Evolutionary conservation across 2,888 invertebrate genomes (phyloP).

Genomic region (Steromphala cineraria): DNA sequence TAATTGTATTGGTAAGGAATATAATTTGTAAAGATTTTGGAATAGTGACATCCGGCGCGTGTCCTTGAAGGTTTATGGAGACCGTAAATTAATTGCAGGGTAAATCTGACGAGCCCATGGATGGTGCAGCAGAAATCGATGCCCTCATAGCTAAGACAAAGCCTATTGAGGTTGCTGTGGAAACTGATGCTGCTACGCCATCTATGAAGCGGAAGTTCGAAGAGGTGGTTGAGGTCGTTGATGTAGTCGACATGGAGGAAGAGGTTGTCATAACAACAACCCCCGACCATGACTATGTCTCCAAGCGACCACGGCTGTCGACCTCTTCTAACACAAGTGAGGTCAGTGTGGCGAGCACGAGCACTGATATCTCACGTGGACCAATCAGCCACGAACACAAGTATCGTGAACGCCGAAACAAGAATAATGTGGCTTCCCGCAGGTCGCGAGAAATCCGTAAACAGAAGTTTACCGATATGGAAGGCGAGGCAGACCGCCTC

Average conservation of each 20-base stretch:
- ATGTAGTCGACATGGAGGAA: conserved; percentile 26
- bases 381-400: conserved; percentile 36
- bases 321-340: background rate
- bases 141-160: background rate
- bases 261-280: conserved; percentile 22
- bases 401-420: conserved; percentile 58
- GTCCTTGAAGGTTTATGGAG: too few relatives aligned
- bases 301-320: conserved; percentile 37
- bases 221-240: conserved; percentile 26
- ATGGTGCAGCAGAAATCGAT: background rate
- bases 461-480: conserved; percentile 65
- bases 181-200: background rate
- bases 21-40: background rate
- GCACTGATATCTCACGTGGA: conserved; percentile 17
- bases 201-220: conserved; percentile 20
- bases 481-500: conserved; percentile 59
- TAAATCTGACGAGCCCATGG: conserved; percentile 4
- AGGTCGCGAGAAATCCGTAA: conserved; percentile 68
- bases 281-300: conserved; percentile 57
- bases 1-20: background rate
- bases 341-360: background rate
- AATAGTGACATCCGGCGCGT: background rate
- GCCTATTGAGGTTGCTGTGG: background rate
- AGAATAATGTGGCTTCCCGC: conserved; percentile 71
- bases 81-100: background rate